Evolutionary conservation across 2,797 vertebrate genomes (phyloP), one percentile per base, ranked within the genome.

Genomic region (Labroides dimidiatus): DNA sequence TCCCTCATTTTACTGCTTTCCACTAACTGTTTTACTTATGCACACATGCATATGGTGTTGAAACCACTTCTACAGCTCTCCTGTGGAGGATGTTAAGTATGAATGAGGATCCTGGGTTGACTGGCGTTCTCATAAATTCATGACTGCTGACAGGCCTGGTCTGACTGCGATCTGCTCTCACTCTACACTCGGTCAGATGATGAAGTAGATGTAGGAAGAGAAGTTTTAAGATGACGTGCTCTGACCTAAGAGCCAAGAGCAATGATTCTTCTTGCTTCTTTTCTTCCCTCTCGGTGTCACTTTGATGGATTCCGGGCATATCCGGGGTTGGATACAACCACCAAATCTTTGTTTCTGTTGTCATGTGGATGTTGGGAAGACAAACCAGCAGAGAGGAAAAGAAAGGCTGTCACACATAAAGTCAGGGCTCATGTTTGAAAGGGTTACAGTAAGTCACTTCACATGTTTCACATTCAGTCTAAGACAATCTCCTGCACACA

Each of bases 321-420:
- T 72, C 45, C 48, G n/a, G 33, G 60, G 66, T 48, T 69, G 20
- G 51, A 73, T 55, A 75, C 78, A 61, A 65, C 53, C 15, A 19
- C 50, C 30, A 52, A 33, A n/a, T 33, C 63, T 58, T 54, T 30
- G 52, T 72, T 59, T 70, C 51, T 27, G 23, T 58, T 75, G 48
- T 60, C 48, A 37, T 33, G 47, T 69, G 69, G 63, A 50, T 64
- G 30, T 50, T 16, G 39, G 42, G 37, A 75, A 83, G 78, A 89
- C 45, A 85, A 84, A 86, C 41, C 61, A 71, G 49, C 69, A 17
- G 64, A 55, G 50, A 53, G 54, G 65, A 41, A 54, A 61, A 70
- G 37, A 60, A 72, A 76, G 63, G 59, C 44, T 59, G 24, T 65
- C 50, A 64, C 24, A 62, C 11, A 27, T 23, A 67, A n/a, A 48